Evolutionary conservation across 2,113 vertebrate species (phyloP), one percentile per base, ranked within the genome.

Genomic region (Etia nguti): DNA sequence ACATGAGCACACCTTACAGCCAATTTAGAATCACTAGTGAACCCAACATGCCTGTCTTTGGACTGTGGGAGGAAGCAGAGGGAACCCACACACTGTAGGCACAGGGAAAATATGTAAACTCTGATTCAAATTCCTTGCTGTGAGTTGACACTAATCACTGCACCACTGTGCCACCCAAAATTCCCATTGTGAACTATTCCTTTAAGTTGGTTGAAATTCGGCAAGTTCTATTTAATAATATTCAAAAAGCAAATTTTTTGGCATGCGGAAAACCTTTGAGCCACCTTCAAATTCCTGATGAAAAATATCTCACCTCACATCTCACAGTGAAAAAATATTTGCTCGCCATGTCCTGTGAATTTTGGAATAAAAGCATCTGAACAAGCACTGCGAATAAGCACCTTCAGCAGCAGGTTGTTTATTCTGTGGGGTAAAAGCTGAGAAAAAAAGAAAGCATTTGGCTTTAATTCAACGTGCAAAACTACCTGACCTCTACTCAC

Each of bases 401-500:
- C 20, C 20, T 1, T 34, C 46, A 81, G 31, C 9, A 29, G 13
- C 38, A 6, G 26, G 57, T 46, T 83, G 9, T 41, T 24, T 7
- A 2, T 80, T 11, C 13, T 43, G 6, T 34, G 13, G 10, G 8
- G 20, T 31, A 73, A 82, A 80, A 50, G 12, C 18, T 54, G 24
- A 13, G 8, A 7, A n/a, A 15, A 60, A 52, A 22, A 84, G 20
- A 79, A 54, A 77, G 46, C 8, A 2, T 70, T 16, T 59, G 7
- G 6, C 10, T 31, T 62, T 52, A 54, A 80, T 55, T 56, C 2
- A 86, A 38, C 3, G 22, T 50, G 54, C 8, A 16, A 56, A 54
- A 68, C 26, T 82, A 77, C 9, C 46, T 50, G 43, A 50, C 26
- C 70, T 16, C 18, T 75, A 97, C 98, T 97, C 95, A 99, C 98